Base-by-base conservation (phyloP, 2,888 invertebrate genomes). In the Lycophotia porphyrea region DNA sequence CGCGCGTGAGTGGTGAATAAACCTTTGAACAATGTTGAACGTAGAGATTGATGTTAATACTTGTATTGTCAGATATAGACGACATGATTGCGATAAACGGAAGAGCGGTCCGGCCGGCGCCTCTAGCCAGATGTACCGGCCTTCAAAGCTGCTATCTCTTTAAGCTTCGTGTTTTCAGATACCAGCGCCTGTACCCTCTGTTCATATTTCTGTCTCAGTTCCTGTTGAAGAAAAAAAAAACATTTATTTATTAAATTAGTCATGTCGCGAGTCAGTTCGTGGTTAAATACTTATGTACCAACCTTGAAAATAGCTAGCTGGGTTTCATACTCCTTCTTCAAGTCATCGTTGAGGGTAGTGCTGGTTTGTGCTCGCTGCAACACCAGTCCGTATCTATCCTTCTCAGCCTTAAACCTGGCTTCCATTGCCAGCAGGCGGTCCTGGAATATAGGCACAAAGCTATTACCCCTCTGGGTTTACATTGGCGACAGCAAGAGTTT, bases 311-410 rank as follows among this genome's bases (percentile, higher is more conserved):
- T 96, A 58, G 96, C 97, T 36, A 98, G 96, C 90, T 98, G 98
- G 8, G 97, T 97, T 89, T 98, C 97, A 89, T 98, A 98, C 93
- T 98, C 98, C 75, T 97, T 97, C 89, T 98, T 97, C 47, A 98
- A 95, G 88, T 98, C 98, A 34, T 97, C 97, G 89, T 98, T 98
- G 79, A 98, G 97, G 85, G 96, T 97, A 80, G 97, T 97, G 88
- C 98, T 98, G 70, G 97, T 97, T 74, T 97, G 97, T 86, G 98
- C 97, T 87, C 98, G 97, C 88, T 97, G 97, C 82, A 98, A 96
- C 90, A 98, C 97, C 42, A 98, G 93, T 27, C 96, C 96, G 88
- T 98, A 98, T 27, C 98, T 96, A 80, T 98, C 98, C 88, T 97
- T 97, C 93, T 98, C 98, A 0, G 97, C 97, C 79, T 97, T 97